Evolutionary conservation across 2,797 vertebrate genomes (phyloP), one percentile per base, ranked within the genome.

Genomic region (Epinephelus coioides): DNA sequence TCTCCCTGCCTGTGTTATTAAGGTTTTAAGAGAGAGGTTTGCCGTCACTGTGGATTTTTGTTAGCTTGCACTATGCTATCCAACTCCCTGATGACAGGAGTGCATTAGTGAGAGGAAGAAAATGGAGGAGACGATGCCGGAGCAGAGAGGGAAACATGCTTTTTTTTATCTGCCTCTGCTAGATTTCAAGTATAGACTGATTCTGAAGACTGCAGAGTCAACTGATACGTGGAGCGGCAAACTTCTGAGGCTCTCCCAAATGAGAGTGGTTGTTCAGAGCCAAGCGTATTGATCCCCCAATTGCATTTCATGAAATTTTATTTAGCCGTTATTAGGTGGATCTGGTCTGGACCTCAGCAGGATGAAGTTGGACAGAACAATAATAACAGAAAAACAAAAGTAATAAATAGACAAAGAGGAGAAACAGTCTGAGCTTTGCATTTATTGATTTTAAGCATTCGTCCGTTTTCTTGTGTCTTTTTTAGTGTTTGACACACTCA

Each of bases 41-140:
- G 81, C 90, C 88, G 69, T 91, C 91, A 86, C 80, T 76, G 76
- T 91, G 83, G 81, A 89, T 94, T 93, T 87, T 54, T 82, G 75
- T 91, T 85, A 88, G 89, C 89, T 90, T 82, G 88, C 87, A 85
- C 85, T 82, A 67, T 79, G 82, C 80, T 66, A 40, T 88, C 82
- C 82, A 90, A 91, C 79, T 94, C 91, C 91, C 91, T 60, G 83
- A 90, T 91, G 93, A 85, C 91, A 83, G 68, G 61, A 84, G 81
- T 91, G 83, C 92, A 94, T 94, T 93, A 92, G 93, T 40, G 85
- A 86, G 87, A 68, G 86, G 81, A 76, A 62, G 83, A 85, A 87
- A 84, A 90, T 87, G 86, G 85, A 90, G 81, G 87, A 88, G 84
- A 85, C 44, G 84, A 66, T 73, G 84, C 64, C 81, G 86, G 76